Evolutionary conservation across 1,140 invertebrate genomes (phyloP).

Genomic region (Aleiodes sp.): DNA sequence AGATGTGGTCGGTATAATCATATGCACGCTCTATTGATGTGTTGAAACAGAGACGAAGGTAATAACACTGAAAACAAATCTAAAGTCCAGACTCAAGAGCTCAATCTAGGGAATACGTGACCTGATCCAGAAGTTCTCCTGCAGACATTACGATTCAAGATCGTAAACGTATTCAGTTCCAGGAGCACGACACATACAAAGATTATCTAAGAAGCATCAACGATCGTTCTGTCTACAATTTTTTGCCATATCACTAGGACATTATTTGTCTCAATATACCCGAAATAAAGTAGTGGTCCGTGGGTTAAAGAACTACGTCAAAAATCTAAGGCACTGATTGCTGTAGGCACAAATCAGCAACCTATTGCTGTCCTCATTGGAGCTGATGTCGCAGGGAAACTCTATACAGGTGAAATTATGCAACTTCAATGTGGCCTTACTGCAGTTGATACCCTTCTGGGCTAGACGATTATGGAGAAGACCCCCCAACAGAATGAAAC

Average conservation of each 20-base stretch:
- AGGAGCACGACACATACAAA: too few relatives aligned
- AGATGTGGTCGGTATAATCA: background rate
- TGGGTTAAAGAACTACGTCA: slow-evolving; percentile 28
- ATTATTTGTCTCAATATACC: slow-evolving; percentile 30
- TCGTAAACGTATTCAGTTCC: background rate
- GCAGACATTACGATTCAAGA: background rate
- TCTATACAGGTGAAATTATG: slow-evolving; percentile 42
- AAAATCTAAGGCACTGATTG: slow-evolving; percentile 33
- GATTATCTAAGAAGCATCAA: background rate
- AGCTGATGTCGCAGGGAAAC: slow-evolving; percentile 44
- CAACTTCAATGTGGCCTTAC: slow-evolving; percentile 33
- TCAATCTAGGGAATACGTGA: background rate
- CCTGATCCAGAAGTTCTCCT: background rate
- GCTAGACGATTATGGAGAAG: slow-evolving; percentile 35
- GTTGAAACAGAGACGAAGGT: background rate
- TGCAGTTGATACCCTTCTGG: slow-evolving; percentile 45
- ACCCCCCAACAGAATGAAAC: background rate
- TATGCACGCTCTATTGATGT: background rate
- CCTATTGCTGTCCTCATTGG: slow-evolving; percentile 45
- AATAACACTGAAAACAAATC: too few relatives aligned
- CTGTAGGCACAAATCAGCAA: slow-evolving; percentile 14
- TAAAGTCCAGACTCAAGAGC: background rate
- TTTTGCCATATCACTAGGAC: slow-evolving; percentile 28
- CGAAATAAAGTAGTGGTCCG: slow-evolving; percentile 1
- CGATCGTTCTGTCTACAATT: background rate